phyloP scores from a whole-genome alignment of 2,888 invertebrate genomes.

The Drosophila tripunctata region DNA sequence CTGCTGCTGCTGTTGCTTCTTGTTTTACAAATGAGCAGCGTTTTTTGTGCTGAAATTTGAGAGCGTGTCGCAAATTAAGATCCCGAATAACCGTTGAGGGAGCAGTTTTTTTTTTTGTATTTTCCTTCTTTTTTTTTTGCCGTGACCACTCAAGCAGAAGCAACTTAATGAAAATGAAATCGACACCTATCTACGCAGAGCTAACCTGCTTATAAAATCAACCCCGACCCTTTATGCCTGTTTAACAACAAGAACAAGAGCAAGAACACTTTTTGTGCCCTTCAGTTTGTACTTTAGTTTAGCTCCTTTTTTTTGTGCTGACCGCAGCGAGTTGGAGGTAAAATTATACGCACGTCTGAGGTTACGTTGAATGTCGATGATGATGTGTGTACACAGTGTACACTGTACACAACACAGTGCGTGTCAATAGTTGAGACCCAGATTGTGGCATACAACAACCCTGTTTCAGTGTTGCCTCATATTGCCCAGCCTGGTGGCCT shows the following conservation, averaged over 20 bases:
- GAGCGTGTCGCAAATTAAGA: slow-evolving; percentile 67
- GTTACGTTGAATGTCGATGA: slow-evolving; percentile 66
- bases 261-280: no score
- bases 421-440: slow-evolving; percentile 69
- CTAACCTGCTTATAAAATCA: slow-evolving; percentile 12
- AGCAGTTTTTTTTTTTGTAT: slow-evolving; percentile 11
- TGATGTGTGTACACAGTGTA: no score
- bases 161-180: slow-evolving; percentile 79
- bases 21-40: slow-evolving; percentile 67
- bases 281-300: neutral
- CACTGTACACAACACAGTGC: slow-evolving; percentile 54
- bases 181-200: slow-evolving; percentile 65
- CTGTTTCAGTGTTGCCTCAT: slow-evolving; percentile 50
- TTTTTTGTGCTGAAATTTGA: slow-evolving; percentile 60
- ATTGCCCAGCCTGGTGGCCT: no score
- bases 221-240: neutral
- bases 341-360: slow-evolving; percentile 78
- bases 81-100: slow-evolving; percentile 46
- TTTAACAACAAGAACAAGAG: no score
- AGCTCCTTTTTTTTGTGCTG: slow-evolving; percentile 30
- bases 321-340: slow-evolving; percentile 58
- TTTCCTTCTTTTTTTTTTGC: no score
- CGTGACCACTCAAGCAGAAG: slow-evolving; percentile 70
- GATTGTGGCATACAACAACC: no score
- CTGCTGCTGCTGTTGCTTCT: slow-evolving; percentile 52